Percentiles rank a stretch among this genome's conserved stretches.
Conservation (phyloP, 2,113 vertebrate species). For the Todiramphus saurophagus region DNA sequence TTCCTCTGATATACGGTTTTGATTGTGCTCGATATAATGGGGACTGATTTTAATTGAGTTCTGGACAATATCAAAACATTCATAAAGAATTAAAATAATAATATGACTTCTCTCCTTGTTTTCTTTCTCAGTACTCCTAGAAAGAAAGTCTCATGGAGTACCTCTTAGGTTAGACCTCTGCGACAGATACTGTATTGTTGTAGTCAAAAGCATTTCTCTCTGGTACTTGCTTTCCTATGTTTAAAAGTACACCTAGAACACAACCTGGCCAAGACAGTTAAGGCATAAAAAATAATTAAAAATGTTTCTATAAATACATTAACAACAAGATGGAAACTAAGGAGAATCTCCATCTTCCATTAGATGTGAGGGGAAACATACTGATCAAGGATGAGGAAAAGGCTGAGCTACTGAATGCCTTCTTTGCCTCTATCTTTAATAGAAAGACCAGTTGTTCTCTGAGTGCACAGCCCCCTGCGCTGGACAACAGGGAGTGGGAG, state of each 20-base stretch:
- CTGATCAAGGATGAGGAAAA: no score
- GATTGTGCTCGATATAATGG: constrained; percentile 35
- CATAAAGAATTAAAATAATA: constrained; percentile 9
- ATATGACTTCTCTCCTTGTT: background rate
- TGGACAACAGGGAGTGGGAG: no score
- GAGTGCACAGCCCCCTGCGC: no score
- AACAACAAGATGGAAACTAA: background rate
- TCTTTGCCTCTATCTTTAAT: no score
- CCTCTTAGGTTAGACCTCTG: background rate
- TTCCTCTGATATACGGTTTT: background rate
- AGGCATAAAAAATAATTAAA: background rate
- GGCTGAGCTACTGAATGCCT: no score
- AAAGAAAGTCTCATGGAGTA: background rate
- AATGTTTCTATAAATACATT: background rate
- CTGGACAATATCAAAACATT: background rate
- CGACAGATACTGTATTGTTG: background rate
- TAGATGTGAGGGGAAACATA: background rate
- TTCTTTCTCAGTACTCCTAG: background rate
- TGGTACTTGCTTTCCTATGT: background rate
- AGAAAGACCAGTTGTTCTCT: no score
- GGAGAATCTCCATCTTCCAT: background rate
- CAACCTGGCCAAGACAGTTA: background rate
- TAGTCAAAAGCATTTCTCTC: background rate
- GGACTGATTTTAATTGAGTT: constrained; percentile 44
- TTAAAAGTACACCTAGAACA: background rate